Evolutionary conservation across 2,888 invertebrate species (phyloP).

Genomic region (Ctenicera cuprea): DNA sequence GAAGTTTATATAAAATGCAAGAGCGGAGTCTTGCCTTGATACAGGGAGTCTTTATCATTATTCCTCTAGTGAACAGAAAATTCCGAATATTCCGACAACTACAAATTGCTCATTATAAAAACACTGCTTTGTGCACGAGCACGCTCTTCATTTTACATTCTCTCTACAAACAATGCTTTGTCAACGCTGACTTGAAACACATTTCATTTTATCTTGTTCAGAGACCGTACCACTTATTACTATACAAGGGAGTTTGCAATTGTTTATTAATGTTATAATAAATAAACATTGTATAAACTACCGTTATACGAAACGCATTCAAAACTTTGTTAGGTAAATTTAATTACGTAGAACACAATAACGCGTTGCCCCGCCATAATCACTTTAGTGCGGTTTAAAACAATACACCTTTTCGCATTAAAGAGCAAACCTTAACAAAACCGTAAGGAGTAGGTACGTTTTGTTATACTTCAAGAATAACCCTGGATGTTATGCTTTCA

Average conservation of each 20-base stretch:
- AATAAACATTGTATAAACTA: conserved; percentile 36
- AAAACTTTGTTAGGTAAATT: conserved; percentile 29
- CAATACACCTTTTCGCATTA: conserved; percentile 3
- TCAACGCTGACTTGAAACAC: conserved; percentile 66
- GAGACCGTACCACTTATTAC: conserved; percentile 44
- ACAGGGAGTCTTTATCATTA: conserved; percentile 34
- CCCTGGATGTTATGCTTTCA: too few species aligned
- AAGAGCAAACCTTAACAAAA: neutral
- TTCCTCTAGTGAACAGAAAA: conserved; percentile 52
- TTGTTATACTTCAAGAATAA: too few species aligned
- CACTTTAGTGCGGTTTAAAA: conserved; percentile 26
- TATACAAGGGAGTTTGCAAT: conserved; percentile 32
- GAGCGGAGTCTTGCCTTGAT: conserved; percentile 27
- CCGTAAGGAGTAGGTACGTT: neutral
- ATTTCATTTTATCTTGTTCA: conserved; percentile 61
- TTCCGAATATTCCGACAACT: conserved; percentile 65
- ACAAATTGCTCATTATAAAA: conserved; percentile 68
- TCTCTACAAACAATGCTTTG: conserved; percentile 66
- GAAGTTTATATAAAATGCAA: conserved; percentile 36
- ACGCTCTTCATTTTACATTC: conserved; percentile 67
- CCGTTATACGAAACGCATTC: conserved; percentile 6
- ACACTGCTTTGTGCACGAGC: conserved; percentile 65
- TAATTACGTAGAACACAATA: conserved; percentile 35
- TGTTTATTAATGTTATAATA: conserved; percentile 42
- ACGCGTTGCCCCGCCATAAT: conserved; percentile 27